A percentile compares a stretch with the other conserved stretches of the same genome.
phyloP scores from a whole-genome alignment of 2,888 invertebrate genomes.

The Ctenicera cuprea region DNA sequence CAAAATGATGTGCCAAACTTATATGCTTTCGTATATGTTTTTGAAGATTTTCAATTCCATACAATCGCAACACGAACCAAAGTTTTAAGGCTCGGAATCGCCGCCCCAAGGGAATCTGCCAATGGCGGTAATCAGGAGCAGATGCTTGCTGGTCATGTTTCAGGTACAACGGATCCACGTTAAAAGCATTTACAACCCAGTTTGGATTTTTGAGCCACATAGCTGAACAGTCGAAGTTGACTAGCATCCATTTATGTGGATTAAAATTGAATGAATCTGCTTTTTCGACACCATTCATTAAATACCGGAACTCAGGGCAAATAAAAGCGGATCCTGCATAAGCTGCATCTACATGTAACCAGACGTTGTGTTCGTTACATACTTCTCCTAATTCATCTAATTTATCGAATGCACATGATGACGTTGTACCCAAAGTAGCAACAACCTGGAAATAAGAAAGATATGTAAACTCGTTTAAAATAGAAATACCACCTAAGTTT shows the following conservation, averaged over 20 bases:
- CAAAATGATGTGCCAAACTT: slow-evolving; percentile 91
- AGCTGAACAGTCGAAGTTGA: slow-evolving; percentile 99
- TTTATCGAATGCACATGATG: slow-evolving; percentile 95
- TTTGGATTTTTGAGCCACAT: slow-evolving; percentile 96
- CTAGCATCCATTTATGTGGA: slow-evolving; percentile 99
- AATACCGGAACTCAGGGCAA: slow-evolving; percentile 95
- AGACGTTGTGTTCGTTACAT: slow-evolving; percentile 83
- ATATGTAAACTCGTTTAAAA: too few relatives aligned
- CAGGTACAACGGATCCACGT: slow-evolving; percentile 97
- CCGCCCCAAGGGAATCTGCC: slow-evolving; percentile 97
- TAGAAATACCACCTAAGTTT: too few relatives aligned
- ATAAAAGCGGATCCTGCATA: slow-evolving; percentile 98
- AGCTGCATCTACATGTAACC: slow-evolving; percentile 98
- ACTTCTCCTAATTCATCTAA: slow-evolving; percentile 93
- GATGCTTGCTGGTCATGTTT: slow-evolving; percentile 95
- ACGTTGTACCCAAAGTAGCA: slow-evolving; percentile 95
- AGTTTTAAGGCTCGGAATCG: slow-evolving; percentile 94
- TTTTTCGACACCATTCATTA: slow-evolving; percentile 91
- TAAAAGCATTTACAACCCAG: slow-evolving; percentile 95
- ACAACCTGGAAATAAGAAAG: slow-evolving; percentile 70
- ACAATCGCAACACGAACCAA: slow-evolving; percentile 95
- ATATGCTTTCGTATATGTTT: slow-evolving; percentile 91
- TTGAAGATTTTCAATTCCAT: slow-evolving; percentile 92
- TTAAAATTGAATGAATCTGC: slow-evolving; percentile 99
- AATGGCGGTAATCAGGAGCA: slow-evolving; percentile 96